Conservation (phyloP, 1,140 invertebrate species). For the Drosophila arizonae region DNA sequence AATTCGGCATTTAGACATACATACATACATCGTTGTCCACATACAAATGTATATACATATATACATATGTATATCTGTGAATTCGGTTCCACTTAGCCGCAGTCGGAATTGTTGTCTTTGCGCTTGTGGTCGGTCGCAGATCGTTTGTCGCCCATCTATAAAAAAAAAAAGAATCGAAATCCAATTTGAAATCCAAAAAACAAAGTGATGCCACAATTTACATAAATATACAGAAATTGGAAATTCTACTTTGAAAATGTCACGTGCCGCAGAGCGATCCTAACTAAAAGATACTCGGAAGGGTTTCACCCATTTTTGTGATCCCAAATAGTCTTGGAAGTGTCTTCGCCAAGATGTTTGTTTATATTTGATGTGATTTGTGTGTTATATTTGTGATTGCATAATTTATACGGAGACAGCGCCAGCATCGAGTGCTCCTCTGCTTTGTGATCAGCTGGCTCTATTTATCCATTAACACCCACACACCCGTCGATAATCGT, state of each 20-base stretch:
- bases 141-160: constrained; percentile 31
- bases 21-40: constrained; percentile 7
- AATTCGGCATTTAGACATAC: constrained; percentile 22
- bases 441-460: constrained; percentile 12
- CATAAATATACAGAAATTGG: background rate
- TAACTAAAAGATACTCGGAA: background rate
- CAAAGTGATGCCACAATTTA: constrained; percentile 16
- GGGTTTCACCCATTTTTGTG: constrained; percentile 11
- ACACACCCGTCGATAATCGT: background rate
- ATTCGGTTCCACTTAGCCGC: constrained; percentile 47
- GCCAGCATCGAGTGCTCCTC: constrained; percentile 11
- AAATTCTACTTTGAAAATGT: background rate
- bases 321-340: background rate
- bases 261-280: constrained; percentile 2
- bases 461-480: constrained; percentile 14
- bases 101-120: constrained; percentile 72
- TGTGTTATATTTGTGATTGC: constrained; percentile 56
- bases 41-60: constrained; percentile 11
- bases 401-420: constrained; percentile 56
- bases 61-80: too few relatives aligned
- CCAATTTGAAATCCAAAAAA: background rate
- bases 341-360: constrained; percentile 44
- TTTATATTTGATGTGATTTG: constrained; percentile 53
- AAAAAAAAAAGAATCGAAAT: constrained; percentile 13
- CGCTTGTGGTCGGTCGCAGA: constrained; percentile 63